These are phyloP conservation scores for Acleris sparsana DNA, from an alignment of 2,888 invertebrate species.

Conservation along the genomic window DNA sequence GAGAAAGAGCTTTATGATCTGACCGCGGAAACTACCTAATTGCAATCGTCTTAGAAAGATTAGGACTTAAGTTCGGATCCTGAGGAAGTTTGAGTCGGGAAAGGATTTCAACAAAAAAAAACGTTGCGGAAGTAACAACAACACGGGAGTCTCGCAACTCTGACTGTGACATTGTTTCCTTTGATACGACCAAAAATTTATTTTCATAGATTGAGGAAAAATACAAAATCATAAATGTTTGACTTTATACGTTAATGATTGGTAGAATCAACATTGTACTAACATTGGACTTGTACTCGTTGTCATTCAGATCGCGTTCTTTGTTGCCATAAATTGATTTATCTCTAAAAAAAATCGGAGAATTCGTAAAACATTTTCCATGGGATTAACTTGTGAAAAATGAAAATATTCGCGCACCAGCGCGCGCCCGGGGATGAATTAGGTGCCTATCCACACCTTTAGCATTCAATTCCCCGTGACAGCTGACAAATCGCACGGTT, in stretches of 20 bases:
- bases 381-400: slow-evolving; percentile 38
- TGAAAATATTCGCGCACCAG: slow-evolving; percentile 34
- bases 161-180: slow-evolving; percentile 61
- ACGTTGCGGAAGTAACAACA: slow-evolving; percentile 68
- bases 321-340: slow-evolving; percentile 24
- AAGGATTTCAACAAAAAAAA: slow-evolving; percentile 70
- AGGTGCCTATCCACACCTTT: slow-evolving; percentile 52
- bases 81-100: slow-evolving; percentile 54
- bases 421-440: slow-evolving; percentile 39
- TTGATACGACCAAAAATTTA: slow-evolving; percentile 49
- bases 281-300: not conserved
- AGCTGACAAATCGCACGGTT: slow-evolving; percentile 73
- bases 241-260: not conserved
- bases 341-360: slow-evolving; percentile 27
- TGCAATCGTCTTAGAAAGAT: slow-evolving; percentile 50
- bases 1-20: not conserved
- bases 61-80: slow-evolving; percentile 62
- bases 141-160: slow-evolving; percentile 63
- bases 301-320: slow-evolving; percentile 23
- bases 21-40: slow-evolving; percentile 47
- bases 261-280: not conserved
- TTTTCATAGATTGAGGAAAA: slow-evolving; percentile 27
- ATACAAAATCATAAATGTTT: not conserved
- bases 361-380: slow-evolving; percentile 35
- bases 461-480: slow-evolving; percentile 70